phyloP scores from a whole-genome alignment of 2,113 vertebrate species.

The Oreochromis tanganicae region DNA sequence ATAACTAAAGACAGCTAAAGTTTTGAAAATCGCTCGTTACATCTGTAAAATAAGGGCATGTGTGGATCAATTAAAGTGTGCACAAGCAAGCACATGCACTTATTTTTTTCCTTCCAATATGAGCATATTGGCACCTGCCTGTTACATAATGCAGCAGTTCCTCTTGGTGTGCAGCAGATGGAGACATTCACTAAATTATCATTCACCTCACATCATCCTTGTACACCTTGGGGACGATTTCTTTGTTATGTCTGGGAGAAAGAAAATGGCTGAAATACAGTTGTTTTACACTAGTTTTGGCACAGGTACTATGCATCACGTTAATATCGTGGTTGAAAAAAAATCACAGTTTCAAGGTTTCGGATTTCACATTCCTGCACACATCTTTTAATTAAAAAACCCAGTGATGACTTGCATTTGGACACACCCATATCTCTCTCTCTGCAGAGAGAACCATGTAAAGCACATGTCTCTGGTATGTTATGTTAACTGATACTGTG shows the following conservation, averaged over 20 bases:
- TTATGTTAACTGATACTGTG: neutral
- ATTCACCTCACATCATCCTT: neutral
- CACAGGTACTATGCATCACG: neutral
- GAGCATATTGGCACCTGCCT: neutral
- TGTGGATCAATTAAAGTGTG: neutral
- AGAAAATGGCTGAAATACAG: slow-evolving; percentile 11
- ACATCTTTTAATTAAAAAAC: neutral
- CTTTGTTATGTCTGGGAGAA: slow-evolving; percentile 53
- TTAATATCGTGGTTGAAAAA: neutral
- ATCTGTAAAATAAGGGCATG: neutral
- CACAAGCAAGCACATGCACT: neutral
- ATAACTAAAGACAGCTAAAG: neutral
- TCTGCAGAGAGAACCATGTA: neutral
- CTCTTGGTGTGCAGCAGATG: slow-evolving; percentile 49
- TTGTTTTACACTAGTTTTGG: neutral
- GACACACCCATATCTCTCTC: slow-evolving; percentile 43
- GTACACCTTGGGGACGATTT: neutral
- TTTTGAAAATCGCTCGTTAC: rapidly evolving
- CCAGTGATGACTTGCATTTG: neutral
- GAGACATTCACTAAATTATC: slow-evolving; percentile 46
- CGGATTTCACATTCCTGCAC: neutral
- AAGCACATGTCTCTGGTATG: neutral
- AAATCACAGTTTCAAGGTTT: neutral
- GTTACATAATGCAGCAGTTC: slow-evolving; percentile 36
- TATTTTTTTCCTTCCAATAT: neutral